Evolutionary conservation across 2,797 vertebrate species (phyloP), one percentile per base, ranked within the genome.

Genomic region (Betta splendens): DNA sequence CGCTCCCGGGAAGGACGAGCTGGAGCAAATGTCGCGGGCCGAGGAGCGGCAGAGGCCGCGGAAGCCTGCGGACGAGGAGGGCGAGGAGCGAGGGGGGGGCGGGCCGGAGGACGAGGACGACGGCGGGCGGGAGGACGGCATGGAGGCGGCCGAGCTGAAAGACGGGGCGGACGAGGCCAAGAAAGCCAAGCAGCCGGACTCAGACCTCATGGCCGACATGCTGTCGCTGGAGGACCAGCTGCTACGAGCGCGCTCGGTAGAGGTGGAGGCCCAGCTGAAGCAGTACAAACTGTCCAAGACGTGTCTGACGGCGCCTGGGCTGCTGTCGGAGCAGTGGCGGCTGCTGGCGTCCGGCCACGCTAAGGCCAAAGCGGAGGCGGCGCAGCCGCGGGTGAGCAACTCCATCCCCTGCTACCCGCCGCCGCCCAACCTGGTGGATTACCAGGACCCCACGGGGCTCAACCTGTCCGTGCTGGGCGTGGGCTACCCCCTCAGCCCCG

Each of bases 391-490:
- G 55, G 75, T 76, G 54, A 69, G 54, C 1, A 75, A 89, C 9
- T 92, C 93, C 2, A 91, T 94, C 63, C 94, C 96, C 0, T 98
- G 96, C 70, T 98, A 98, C 43, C 91, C 93, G 38, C 94, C 94
- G 0, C 94, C 95, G 0, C 92, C 93, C 2, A 79, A 89, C 48
- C 92, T 92, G 9, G 59, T 91, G 0, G 95, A 96, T 58, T 93
- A 94, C 81, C 92, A 94, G 0, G 97, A 99, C 79, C 87, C 94
- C 39, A 89, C 94, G 1, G 92, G 91, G 47, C 88, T 97, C 68
- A 96, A 96, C 52, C 91, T 98, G 59, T 98, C 97, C 0, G 79
- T 98, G 57, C 89, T 98, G 2, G 97, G 96, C 1, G 90, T 98
- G 33, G 95, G 96, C 64, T 98, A 95, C 46, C 95, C 95, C 0